These are phyloP conservation scores for Gymnothorax reevesii DNA, from an alignment of 2,797 vertebrate genomes.

Conservation along the genomic window DNA sequence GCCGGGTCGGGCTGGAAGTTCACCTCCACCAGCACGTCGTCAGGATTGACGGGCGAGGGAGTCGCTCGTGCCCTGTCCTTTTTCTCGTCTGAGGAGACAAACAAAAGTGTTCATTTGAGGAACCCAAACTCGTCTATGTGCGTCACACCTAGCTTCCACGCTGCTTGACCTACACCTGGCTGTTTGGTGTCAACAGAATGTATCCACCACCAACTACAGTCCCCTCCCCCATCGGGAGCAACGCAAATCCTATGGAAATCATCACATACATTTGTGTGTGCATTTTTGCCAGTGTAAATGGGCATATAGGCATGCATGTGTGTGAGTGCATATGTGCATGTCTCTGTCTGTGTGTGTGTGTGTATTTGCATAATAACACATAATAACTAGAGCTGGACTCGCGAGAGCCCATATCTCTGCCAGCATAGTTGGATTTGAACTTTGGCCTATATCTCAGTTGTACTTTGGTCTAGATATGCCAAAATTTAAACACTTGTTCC, in stretches of 20 bases:
- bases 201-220: background rate
- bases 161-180: background rate
- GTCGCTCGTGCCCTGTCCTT: constrained; percentile 72
- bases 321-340: too few species aligned
- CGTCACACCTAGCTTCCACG: background rate
- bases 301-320: too few species aligned
- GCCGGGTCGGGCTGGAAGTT: constrained; percentile 94
- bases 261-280: too few species aligned
- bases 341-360: background rate
- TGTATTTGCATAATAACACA: background rate
- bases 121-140: background rate
- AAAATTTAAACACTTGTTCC: too few species aligned
- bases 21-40: constrained; percentile 84
- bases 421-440: too few species aligned
- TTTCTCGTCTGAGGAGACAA: constrained; percentile 69
- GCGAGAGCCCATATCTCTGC: too few species aligned
- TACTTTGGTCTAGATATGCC: too few species aligned
- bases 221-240: background rate
- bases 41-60: constrained; percentile 79
- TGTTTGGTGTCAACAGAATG: background rate
- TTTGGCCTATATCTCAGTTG: too few species aligned
- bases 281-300: too few species aligned
- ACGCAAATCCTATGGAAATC: background rate
- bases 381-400: too few species aligned
- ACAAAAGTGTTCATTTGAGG: background rate